phyloP scores from a whole-genome alignment of 2,888 invertebrate genomes.

The Ischnura elegans region DNA sequence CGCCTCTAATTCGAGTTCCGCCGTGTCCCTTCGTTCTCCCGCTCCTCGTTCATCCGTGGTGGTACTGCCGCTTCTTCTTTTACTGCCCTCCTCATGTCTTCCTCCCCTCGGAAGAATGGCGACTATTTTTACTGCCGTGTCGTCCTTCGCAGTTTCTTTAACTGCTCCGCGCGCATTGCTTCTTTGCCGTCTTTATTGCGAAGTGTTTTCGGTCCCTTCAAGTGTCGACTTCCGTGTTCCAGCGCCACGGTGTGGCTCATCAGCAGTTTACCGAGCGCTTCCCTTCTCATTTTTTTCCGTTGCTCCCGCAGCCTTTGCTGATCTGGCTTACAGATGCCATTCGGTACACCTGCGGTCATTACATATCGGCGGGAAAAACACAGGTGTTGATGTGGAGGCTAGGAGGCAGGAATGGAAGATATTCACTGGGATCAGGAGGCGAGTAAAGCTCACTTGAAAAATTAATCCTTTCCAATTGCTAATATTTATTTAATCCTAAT shows the following conservation, averaged over 20 bases:
- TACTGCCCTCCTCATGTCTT: not conserved
- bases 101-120: not conserved
- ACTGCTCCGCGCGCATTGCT: not conserved
- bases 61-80: conserved; percentile 30
- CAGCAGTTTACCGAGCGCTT: not conserved
- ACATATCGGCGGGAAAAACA: not conserved
- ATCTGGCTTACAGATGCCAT: not conserved
- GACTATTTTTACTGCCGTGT: not conserved
- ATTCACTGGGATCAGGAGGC: not conserved
- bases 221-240: not conserved
- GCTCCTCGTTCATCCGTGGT: not conserved
- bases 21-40: not conserved
- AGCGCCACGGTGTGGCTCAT: not conserved
- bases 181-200: not conserved
- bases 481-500: too few relatives aligned
- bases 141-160: conserved; percentile 6
- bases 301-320: not conserved
- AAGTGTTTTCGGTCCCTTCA: not conserved
- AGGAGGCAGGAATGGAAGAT: not conserved
- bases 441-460: not conserved
- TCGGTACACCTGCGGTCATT: conserved; percentile 17
- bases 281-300: not conserved
- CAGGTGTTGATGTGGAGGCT: not conserved
- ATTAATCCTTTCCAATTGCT: not conserved
- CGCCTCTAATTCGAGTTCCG: conserved; percentile 15